These are phyloP conservation scores for Spatulosminthurus flaviceps DNA, from an alignment of 2,888 invertebrate species.

Conservation along the genomic window DNA sequence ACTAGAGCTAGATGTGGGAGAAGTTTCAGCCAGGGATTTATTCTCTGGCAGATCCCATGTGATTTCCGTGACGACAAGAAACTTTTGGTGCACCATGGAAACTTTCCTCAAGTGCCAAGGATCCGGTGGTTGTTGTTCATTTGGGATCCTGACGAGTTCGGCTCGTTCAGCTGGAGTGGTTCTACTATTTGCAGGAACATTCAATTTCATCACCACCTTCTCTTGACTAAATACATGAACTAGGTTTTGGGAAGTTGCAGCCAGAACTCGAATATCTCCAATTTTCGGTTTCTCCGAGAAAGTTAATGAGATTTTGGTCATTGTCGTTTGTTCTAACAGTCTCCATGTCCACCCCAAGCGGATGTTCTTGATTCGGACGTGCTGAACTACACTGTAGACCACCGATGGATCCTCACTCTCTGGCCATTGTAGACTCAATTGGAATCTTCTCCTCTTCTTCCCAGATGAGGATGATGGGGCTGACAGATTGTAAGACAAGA, in stretches of 20 bases:
- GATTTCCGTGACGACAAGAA: conserved; percentile 75
- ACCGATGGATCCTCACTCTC: conserved; percentile 37
- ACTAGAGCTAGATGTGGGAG: conserved; percentile 4
- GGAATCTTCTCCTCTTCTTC: conserved; percentile 1
- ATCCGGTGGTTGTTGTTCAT: conserved; percentile 21
- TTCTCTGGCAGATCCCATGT: conserved; percentile 73
- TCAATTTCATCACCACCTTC: conserved; percentile 9
- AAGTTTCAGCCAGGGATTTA: conserved; percentile 26
- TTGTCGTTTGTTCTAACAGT: conserved; percentile 47
- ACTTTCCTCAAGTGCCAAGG: conserved; percentile 75
- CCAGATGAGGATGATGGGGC: conserved; percentile 5
- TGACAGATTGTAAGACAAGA: conserved; percentile 46
- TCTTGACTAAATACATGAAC: conserved; percentile 47
- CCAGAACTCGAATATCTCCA: conserved; percentile 46
- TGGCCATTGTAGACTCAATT: conserved; percentile 43
- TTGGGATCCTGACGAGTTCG: conserved; percentile 24
- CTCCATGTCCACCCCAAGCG: conserved; percentile 47
- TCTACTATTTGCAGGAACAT: conserved; percentile 5
- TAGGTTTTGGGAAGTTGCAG: conserved; percentile 38
- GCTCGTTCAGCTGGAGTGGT: not conserved
- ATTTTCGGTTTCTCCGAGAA: conserved; percentile 47
- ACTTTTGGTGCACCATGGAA: conserved; percentile 78
- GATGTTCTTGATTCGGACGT: conserved; percentile 44
- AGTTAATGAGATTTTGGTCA: conserved; percentile 44
- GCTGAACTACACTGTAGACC: conserved; percentile 46